Conservation (phyloP, 2,113 vertebrate species). For the Solenodon paradoxus region DNA sequence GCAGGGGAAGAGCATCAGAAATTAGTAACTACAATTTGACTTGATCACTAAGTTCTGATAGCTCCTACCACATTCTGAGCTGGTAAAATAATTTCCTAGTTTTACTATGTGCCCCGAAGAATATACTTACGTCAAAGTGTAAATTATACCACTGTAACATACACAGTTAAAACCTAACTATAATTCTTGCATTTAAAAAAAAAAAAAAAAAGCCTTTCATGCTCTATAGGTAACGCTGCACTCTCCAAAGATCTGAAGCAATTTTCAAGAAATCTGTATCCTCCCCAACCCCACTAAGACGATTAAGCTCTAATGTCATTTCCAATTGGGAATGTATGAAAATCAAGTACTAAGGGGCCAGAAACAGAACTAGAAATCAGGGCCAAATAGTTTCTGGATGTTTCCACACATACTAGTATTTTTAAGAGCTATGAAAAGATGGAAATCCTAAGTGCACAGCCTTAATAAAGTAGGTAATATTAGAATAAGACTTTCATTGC, state of each 20-base stretch:
- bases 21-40: slow-evolving; percentile 73
- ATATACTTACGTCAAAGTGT: slow-evolving; percentile 66
- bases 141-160: slow-evolving; percentile 5
- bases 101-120: slow-evolving; percentile 45
- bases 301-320: slow-evolving; percentile 18
- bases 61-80: slow-evolving; percentile 73
- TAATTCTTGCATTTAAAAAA: not conserved
- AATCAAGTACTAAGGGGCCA: slow-evolving; percentile 38
- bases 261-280: not conserved
- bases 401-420: not conserved
- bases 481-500: not conserved
- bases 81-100: slow-evolving; percentile 43
- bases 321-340: not conserved
- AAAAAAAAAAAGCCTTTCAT: not conserved
- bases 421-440: not conserved
- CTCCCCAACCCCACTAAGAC: not conserved
- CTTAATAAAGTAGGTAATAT: not conserved
- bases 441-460: not conserved
- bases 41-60: slow-evolving; percentile 70
- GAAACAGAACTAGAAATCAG: not conserved
- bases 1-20: slow-evolving; percentile 77
- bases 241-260: slow-evolving; percentile 32
- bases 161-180: slow-evolving; percentile 22
- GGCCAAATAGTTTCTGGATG: not conserved
- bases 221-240: not conserved